Evolutionary conservation across 30 jellyfish, hydroid and myxozoan genomes (phyloP), one percentile per base, ranked within the genome.

Genomic region (Pelagia noctiluca): DNA sequence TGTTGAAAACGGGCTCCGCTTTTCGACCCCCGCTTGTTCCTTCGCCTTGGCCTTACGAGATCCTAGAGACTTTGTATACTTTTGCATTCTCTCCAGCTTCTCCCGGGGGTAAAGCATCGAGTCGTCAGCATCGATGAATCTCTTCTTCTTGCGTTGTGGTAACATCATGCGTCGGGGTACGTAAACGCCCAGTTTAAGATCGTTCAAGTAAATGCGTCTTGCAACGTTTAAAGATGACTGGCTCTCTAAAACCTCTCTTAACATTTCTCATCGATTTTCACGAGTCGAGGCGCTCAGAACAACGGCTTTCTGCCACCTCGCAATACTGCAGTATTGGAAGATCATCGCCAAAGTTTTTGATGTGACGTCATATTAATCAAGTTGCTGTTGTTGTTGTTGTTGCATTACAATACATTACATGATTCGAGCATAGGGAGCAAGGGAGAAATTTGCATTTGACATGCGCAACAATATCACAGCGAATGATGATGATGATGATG

Each of bases 81-180:
- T 26, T 16, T 53, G 83, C 57, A 49, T 63, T 11, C 90, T 63
- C 22, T 80, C 65, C 28, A 48, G 35, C 35, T 66, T 80, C 36
- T 80, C 90, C 2, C 33, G 49, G 18, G 90, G 90, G 8, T 31
- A 33, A 30, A 80, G 19, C 21, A 64, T 8, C 70, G 60, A 23
- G 13, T 80, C 76, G 10, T 68, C 75, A 10, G 46, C 53, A 38
- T 31, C 50, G 31, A 21, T 7, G 68, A 70, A 35, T 50, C 57
- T 35, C 68, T 19, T 52, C 21, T 52, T 52, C 26, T 3, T 3
- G 16, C 68, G 68, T 30, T 52, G 12, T 19, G 26, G 76, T 21
- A 35, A 18, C 70, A 34, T n/a, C 23, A 35, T 25, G 46, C 47
- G 71, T 36, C 1, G 36, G 1, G 82, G 38, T 0, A 63, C 32